Evolutionary conservation across 2,888 invertebrate genomes (phyloP), one percentile per base, ranked within the genome.

Genomic region (Ophion slaviceki): DNA sequence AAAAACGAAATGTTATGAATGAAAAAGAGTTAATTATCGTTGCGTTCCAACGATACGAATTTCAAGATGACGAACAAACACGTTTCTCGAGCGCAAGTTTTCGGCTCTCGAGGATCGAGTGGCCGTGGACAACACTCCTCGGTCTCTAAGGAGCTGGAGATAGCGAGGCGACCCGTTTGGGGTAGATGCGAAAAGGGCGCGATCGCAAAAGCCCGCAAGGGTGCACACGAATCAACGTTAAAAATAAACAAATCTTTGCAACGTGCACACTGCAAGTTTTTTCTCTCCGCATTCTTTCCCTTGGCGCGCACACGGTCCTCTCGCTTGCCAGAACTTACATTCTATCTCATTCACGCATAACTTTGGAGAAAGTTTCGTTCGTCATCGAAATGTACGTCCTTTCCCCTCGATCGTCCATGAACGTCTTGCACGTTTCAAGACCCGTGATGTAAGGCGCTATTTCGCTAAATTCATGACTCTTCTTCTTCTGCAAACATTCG

Each of bases 311-410:
- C n/a, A 45, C 14, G 45, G 10, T 67, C 14, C 53, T 53, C 14
- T 28, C 4, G 20, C 17, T 14, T 14, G 28, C 7, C 6, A 20
- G 14, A 28, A 70, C 47, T 70, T 53, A 47, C 47, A 53, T 70
- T 70, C 28, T 28, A 7, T 28, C 10, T 17, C 28, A 28, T 53
- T 28, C 17, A 70, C 28, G 53, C 70, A 24, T 70, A 24, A 17
- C 53, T 53, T 17, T 20, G 47, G 70, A 47, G 70, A 70, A 70
- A 70, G 70, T 70, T 70, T 28, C 53, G 14, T 24, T 32, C 70
- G 40, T 70, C 53, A 70, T 53, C 47, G 53, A 53, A 70, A 45
- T 68, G 10, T 11, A 3, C 53, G 53, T 11, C 53, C 53, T 53
- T 53, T 53, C 53, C 53, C 14, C 53, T 14, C 53, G 53, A 53